Conservation (phyloP, 1,140 invertebrate species). For the Anastatus disparis region DNA sequence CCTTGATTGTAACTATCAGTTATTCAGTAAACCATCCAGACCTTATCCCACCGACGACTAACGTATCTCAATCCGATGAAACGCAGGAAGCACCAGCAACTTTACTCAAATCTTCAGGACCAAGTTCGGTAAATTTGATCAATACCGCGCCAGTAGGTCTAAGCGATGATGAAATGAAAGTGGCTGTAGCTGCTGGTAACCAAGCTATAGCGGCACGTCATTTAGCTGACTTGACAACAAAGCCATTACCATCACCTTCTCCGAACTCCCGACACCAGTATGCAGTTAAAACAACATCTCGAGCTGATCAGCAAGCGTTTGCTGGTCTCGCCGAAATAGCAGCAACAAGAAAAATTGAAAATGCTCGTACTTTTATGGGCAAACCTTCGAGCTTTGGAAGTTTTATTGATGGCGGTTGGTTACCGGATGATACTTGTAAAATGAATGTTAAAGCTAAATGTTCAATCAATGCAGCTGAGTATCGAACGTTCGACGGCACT, state of each 20-base stretch:
- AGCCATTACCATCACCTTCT: slow-evolving; percentile 66
- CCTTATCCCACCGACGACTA: not conserved
- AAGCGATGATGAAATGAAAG: slow-evolving; percentile 52
- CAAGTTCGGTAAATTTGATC: not conserved
- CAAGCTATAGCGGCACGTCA: slow-evolving; percentile 68
- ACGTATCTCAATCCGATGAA: not conserved
- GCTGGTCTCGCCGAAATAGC: slow-evolving; percentile 74
- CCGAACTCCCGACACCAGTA: slow-evolving; percentile 77
- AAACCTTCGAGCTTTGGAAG: slow-evolving; percentile 55
- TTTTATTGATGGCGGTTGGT: slow-evolving; percentile 69
- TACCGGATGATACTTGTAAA: slow-evolving; percentile 56
- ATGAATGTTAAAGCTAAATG: slow-evolving; percentile 48
- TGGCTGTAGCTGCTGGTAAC: slow-evolving; percentile 68
- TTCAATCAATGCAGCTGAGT: slow-evolving; percentile 53
- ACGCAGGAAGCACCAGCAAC: not conserved
- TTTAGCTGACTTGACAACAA: slow-evolving; percentile 66
- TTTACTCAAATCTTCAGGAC: not conserved
- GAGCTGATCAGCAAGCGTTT: slow-evolving; percentile 71
- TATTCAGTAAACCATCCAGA: slow-evolving; percentile 64
- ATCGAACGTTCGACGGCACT: slow-evolving; percentile 78
- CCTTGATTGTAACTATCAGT: slow-evolving; percentile 67
- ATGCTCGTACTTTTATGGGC: slow-evolving; percentile 47
- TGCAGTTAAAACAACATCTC: slow-evolving; percentile 71
- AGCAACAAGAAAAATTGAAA: slow-evolving; percentile 71
- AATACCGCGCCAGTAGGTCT: slow-evolving; percentile 47